Evolutionary conservation across 2,888 invertebrate species (phyloP).

Genomic region (Cephus nigrinus): DNA sequence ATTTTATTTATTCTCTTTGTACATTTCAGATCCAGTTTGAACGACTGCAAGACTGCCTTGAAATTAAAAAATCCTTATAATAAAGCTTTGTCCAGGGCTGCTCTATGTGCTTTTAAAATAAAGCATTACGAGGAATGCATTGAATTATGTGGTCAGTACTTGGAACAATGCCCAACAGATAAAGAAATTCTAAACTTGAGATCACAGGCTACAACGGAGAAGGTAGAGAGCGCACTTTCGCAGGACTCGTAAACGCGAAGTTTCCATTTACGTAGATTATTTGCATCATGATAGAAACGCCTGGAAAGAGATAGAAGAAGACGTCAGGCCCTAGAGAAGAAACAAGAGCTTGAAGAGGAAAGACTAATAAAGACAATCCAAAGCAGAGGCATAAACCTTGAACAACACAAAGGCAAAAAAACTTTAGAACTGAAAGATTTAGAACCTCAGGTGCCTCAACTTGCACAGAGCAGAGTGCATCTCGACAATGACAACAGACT

Average conservation of each 20-base stretch:
- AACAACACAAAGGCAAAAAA: conserved; percentile 67
- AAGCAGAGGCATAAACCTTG: conserved; percentile 64
- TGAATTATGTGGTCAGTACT: conserved; percentile 77
- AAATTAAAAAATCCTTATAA: conserved; percentile 79
- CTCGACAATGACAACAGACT: conserved; percentile 72
- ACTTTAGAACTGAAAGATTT: conserved; percentile 68
- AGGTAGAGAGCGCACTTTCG: conserved; percentile 57
- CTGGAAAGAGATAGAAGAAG: conserved; percentile 70
- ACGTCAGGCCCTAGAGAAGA: conserved; percentile 66
- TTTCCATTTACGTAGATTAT: not conserved
- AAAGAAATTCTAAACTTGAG: conserved; percentile 68
- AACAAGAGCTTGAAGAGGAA: conserved; percentile 65
- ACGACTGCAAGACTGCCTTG: conserved; percentile 84
- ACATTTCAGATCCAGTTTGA: conserved; percentile 74
- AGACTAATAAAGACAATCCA: conserved; percentile 65
- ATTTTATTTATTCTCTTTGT: conserved; percentile 2
- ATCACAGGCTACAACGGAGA: conserved; percentile 68
- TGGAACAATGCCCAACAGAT: conserved; percentile 70
- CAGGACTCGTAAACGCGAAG: not conserved
- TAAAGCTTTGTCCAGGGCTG: conserved; percentile 82
- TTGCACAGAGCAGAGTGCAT: conserved; percentile 74
- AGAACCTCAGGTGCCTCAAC: conserved; percentile 75
- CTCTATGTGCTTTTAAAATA: conserved; percentile 77
- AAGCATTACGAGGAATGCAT: conserved; percentile 78
- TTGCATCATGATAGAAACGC: conserved; percentile 61